Evolutionary conservation across 2,797 vertebrate species (phyloP), one percentile per base, ranked within the genome.

Genomic region (Alcedo quadribrachys): DNA sequence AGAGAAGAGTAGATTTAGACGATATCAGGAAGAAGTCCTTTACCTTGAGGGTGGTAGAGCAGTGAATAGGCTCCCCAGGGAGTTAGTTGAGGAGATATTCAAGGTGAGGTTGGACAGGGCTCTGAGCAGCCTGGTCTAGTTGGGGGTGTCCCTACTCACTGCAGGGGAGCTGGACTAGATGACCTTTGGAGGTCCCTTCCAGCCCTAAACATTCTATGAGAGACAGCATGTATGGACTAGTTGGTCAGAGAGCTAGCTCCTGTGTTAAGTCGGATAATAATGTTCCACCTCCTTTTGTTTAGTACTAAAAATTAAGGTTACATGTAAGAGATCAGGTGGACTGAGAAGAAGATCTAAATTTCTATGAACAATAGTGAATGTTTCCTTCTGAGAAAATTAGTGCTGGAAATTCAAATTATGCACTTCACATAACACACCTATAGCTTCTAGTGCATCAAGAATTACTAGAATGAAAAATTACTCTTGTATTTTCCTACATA

Each of bases 401-500:
- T n/a, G 21, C 4, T 37, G 12, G 50, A 77, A 86, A 88, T 84
- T 81, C 40, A 87, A 75, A 25, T 28, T 24, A 80, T 37, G n/a
- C 19, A 46, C 21, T 76, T 8, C 37, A 81, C 62, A 69, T 19
- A 50, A 15, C 5, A 73, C 12, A 54, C 5, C 24, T 77, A 25
- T 37, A 61, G 10, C 11, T 86, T 79, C 78, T 74, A 9, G 9
- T 40, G 13, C 22, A 60, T 86, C 18, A 84, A 77, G 79, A 88
- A 80, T 81, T 42, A 63, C 12, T 10, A 73, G n/a, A 43, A 53
- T 70, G 30, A 73, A 91, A 94, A 85, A 73, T 22, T 3, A 33
- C 28, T 81, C 79, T n/a, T 51, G 10, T 58, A 55, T 65, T 89
- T 76, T 77, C 79, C 66, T 80, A 93, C 69, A 69, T 70, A 57